Conservation (phyloP, 2,888 invertebrate species). For the Eristalis tenax region DNA sequence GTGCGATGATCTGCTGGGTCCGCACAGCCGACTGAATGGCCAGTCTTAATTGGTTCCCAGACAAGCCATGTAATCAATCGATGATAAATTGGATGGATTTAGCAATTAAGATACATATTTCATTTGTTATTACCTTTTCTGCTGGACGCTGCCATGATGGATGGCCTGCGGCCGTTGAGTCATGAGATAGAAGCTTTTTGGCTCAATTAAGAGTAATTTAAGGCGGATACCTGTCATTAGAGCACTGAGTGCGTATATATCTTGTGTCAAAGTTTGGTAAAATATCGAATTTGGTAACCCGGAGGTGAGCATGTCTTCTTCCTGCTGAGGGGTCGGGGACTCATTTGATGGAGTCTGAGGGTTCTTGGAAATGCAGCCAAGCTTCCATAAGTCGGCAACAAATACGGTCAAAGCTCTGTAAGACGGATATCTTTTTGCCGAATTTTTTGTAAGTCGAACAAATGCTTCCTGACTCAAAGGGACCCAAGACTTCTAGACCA, state of each 20-base stretch:
- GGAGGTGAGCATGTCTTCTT: neutral
- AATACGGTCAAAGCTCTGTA: too few relatives aligned
- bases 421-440: too few relatives aligned
- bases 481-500: too few relatives aligned
- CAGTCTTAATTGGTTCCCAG: constrained; percentile 65
- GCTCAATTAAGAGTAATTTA: constrained; percentile 40
- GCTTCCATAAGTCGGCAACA: too few relatives aligned
- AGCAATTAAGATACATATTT: constrained; percentile 58
- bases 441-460: too few relatives aligned
- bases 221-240: neutral
- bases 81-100: constrained; percentile 67
- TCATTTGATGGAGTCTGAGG: too few relatives aligned
- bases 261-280: neutral
- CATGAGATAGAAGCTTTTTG: neutral
- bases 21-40: constrained; percentile 27
- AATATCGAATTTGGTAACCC: neutral
- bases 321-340: too few relatives aligned
- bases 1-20: constrained; percentile 61
- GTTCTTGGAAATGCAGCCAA: too few relatives aligned
- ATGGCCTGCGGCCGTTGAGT: neutral
- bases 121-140: neutral
- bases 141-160: neutral
- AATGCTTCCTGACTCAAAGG: too few relatives aligned
- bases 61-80: constrained; percentile 62
- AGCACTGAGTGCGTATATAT: neutral